Percentiles rank a stretch among this genome's conserved stretches.
phyloP scores from a whole-genome alignment of 2,888 invertebrate genomes.

The Argyresthia albistria region DNA sequence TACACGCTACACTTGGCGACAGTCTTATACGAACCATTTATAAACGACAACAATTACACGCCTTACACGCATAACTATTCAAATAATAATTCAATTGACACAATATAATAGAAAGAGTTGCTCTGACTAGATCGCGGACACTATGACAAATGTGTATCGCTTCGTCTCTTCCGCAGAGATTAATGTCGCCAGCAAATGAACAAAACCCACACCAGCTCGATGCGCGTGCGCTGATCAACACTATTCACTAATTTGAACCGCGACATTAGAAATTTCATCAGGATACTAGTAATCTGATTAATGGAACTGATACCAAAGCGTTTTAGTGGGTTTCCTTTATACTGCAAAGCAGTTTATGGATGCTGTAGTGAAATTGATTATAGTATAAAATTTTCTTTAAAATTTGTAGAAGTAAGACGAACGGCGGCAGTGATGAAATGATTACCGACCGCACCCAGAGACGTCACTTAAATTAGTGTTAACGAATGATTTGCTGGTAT shows the following conservation, averaged over 20 bases:
- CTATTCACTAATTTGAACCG: not conserved
- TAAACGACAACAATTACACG: constrained; percentile 5
- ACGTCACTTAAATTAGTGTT: too few relatives aligned
- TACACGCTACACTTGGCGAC: not conserved
- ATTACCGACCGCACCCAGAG: too few relatives aligned
- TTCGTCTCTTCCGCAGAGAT: constrained; percentile 61
- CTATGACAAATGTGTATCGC: constrained; percentile 68
- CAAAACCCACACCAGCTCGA: not conserved
- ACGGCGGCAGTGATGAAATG: too few relatives aligned
- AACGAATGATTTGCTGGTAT: too few relatives aligned
- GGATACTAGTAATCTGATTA: too few relatives aligned
- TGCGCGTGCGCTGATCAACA: not conserved
- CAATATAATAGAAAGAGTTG: constrained; percentile 57
- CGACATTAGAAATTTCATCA: too few relatives aligned
- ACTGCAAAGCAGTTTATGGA: too few relatives aligned
- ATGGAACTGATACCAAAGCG: too few relatives aligned
- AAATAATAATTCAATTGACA: constrained; percentile 62
- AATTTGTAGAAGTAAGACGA: too few relatives aligned
- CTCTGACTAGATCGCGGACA: constrained; percentile 60
- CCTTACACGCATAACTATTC: constrained; percentile 28
- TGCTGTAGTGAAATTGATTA: too few relatives aligned
- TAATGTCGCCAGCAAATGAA: constrained; percentile 39
- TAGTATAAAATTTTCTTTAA: too few relatives aligned
- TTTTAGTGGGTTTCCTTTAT: too few relatives aligned
- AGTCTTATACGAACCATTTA: constrained; percentile 5